These are phyloP conservation scores for Apostichopus parvimensis DNA, from an alignment of 35 echinoderm and acorn worm species.

Conservation along the genomic window DNA sequence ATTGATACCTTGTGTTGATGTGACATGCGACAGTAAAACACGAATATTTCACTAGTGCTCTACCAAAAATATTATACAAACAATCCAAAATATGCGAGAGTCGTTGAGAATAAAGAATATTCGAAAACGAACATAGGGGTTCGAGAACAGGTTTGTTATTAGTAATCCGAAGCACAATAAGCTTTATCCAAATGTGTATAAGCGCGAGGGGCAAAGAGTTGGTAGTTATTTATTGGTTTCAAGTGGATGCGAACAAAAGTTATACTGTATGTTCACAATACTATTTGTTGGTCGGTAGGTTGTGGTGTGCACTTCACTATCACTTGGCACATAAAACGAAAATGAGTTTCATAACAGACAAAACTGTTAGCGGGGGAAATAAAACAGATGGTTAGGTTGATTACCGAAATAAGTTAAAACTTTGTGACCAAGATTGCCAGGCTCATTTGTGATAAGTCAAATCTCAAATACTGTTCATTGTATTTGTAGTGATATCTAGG, in stretches of 20 bases:
- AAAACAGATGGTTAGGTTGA: background rate
- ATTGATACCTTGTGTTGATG: conserved; percentile 24
- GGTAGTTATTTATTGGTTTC: conserved; percentile 24
- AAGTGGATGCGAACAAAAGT: conserved; percentile 37
- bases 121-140: background rate
- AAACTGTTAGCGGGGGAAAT: background rate
- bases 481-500: too few species aligned
- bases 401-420: too few species aligned
- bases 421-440: too few species aligned
- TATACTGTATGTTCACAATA: background rate
- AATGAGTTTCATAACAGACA: background rate
- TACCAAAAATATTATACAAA: conserved; percentile 36
- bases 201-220: conserved; percentile 1
- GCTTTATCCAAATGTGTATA: conserved; percentile 1
- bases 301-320: background rate
- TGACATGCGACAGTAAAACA: conserved; percentile 9
- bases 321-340: background rate
- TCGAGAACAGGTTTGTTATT: conserved; percentile 18
- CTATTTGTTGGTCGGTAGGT: background rate
- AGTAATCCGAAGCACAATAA: conserved; percentile 8
- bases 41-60: background rate
- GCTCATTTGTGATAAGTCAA: too few species aligned
- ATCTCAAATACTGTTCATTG: too few species aligned
- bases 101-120: conserved; percentile 22
- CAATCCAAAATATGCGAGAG: conserved; percentile 38